Percentiles rank a stretch among this genome's conserved stretches.
Evolutionary conservation across 1,140 invertebrate species (phyloP).

Genomic region (Zaprionus tsacasi): DNA sequence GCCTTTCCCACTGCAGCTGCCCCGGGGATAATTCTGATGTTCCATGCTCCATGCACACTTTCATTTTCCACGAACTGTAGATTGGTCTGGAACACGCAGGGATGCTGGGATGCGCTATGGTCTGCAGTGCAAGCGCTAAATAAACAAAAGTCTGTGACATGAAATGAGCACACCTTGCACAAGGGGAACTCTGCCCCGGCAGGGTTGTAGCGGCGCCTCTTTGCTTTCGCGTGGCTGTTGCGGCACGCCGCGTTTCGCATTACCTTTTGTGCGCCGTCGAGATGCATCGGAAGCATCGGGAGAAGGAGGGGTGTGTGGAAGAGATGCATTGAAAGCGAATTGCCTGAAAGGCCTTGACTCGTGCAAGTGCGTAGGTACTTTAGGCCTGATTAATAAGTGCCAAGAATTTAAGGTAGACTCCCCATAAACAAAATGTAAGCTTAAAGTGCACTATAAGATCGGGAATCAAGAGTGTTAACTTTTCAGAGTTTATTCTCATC

Average conservation of each 20-base stretch:
- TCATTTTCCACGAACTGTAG: constrained; percentile 16
- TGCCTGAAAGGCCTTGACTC: constrained; percentile 47
- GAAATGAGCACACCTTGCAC: constrained; percentile 51
- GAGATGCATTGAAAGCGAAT: constrained; percentile 68
- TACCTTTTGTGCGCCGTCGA: constrained; percentile 49
- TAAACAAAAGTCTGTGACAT: constrained; percentile 72
- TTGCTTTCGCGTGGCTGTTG: constrained; percentile 32
- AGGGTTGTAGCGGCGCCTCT: constrained; percentile 13
- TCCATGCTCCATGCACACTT: neutral
- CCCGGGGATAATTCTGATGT: constrained; percentile 1
- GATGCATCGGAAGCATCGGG: neutral
- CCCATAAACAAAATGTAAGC: no score
- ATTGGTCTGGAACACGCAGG: constrained; percentile 23
- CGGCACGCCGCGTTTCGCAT: constrained; percentile 20
- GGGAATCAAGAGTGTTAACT: no score
- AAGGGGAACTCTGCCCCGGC: no score
- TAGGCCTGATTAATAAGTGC: neutral
- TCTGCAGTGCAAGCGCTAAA: constrained; percentile 53
- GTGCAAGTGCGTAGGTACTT: constrained; percentile 1
- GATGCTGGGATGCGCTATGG: constrained; percentile 28
- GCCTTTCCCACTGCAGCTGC: neutral
- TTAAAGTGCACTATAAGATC: no score
- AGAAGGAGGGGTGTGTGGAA: constrained; percentile 39
- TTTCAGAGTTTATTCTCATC: no score
- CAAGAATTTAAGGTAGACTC: neutral